Evolutionary conservation across 1,140 invertebrate genomes (phyloP).

Genomic region (Drosophila azteca): DNA sequence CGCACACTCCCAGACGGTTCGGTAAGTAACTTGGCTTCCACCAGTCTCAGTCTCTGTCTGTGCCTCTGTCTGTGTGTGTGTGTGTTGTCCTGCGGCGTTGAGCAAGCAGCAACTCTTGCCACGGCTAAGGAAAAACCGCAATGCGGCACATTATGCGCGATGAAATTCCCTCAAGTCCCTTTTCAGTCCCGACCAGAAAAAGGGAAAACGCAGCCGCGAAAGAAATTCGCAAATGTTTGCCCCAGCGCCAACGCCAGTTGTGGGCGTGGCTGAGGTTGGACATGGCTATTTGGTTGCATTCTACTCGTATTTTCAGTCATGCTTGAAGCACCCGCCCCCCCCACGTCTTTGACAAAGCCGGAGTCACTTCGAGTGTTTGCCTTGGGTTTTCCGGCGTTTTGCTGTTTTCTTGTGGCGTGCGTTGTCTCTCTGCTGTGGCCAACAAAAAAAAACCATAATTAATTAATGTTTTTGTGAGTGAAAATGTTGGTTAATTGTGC

Average conservation of each 20-base stretch:
- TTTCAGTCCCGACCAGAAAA: slow-evolving; percentile 54
- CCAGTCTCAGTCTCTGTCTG: slow-evolving; percentile 23
- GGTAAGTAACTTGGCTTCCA: slow-evolving; percentile 55
- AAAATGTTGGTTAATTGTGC: slow-evolving; percentile 59
- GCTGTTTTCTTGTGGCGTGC: background rate
- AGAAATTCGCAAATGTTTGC: slow-evolving; percentile 75
- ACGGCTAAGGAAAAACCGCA: slow-evolving; percentile 74
- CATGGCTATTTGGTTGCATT: slow-evolving; percentile 41
- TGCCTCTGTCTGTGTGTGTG: slow-evolving; percentile 3
- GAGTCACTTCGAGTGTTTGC: slow-evolving; percentile 31
- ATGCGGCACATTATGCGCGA: slow-evolving; percentile 80
- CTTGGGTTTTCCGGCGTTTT: slow-evolving; percentile 30
- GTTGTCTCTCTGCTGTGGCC: no score
- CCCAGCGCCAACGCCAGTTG: slow-evolving; percentile 6
- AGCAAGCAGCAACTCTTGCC: slow-evolving; percentile 61
- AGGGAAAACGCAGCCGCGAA: slow-evolving; percentile 64
- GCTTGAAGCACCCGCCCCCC: background rate
- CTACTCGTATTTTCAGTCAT: background rate
- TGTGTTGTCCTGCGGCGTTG: slow-evolving; percentile 63
- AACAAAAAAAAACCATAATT: slow-evolving; percentile 47
- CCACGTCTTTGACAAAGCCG: slow-evolving; percentile 45
- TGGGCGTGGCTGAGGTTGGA: slow-evolving; percentile 36
- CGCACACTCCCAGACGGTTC: slow-evolving; percentile 19
- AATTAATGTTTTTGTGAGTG: slow-evolving; percentile 71
- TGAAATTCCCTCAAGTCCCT: slow-evolving; percentile 77